Base-by-base conservation (phyloP, 1,140 invertebrate species). In the Limonius californicus region DNA sequence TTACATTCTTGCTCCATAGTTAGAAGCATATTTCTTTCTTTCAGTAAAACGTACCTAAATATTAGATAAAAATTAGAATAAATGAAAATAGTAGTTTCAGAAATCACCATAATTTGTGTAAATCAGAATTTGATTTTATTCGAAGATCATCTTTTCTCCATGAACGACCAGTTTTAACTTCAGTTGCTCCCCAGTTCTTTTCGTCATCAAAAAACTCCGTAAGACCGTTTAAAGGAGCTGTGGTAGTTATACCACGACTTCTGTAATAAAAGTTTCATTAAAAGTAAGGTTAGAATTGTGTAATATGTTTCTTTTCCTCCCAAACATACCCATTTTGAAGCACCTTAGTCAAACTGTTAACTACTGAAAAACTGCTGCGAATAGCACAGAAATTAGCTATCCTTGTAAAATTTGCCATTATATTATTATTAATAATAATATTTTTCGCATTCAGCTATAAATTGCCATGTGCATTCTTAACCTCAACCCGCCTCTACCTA, bases 11-110 rank as follows among this genome's bases (percentile, higher is more conserved):
- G 83, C 80, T 98, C 89, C 96, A 99, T 97, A 14, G 97, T 99
- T 50, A 96, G 76, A 4, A 99, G 79, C 95, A 98, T 97, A 76
- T 99, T 99, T 59, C 86, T 80, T 80, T 99, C 97, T 81, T 99
- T 99, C 18, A 98, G 77, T 57, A 99, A 80, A 19, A 99, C 84
- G 81, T 87, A 93, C 90, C 90, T 92, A 67, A 72, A 20, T 50
- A 6, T 39, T 14, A 39, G n/a, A 39, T 39, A 12, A 39, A 39
- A 39, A 6, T 50, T 16, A 7, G 9, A 50, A 50, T 39, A 39
- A 39, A 32, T 32, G 27, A 32, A 32, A 32, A 6, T 11, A 32
- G 4, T 32, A 32, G 4, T 32, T 30, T 64, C 50, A 68, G 58
- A 56, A 65, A 63, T 72, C 78, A 98, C 97, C 97, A 99, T 58